A percentile compares a stretch with the other conserved stretches of the same genome.
phyloP scores from a whole-genome alignment of 2,797 vertebrate genomes.

The Manis javanica region DNA sequence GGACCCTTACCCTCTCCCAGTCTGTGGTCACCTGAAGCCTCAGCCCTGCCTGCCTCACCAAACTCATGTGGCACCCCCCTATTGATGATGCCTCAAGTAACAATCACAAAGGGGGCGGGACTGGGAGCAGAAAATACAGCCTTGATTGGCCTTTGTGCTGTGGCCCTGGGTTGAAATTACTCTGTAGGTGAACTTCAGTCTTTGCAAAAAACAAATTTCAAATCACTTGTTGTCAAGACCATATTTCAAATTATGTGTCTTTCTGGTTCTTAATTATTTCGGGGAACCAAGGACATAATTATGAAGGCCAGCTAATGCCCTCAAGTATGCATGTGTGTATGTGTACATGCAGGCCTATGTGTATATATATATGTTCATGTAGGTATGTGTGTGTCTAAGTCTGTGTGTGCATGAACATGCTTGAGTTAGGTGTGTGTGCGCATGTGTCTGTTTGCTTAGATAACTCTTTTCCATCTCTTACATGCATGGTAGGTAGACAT shows the following conservation, averaged over 20 bases:
- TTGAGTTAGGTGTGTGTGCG: neutral
- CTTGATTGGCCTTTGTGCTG: neutral
- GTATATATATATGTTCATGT: too few species aligned
- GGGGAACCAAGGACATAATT: neutral
- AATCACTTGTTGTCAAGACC: neutral
- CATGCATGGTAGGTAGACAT: too few species aligned
- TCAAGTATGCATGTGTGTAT: neutral
- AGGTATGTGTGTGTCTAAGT: neutral
- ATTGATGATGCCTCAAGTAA: neutral
- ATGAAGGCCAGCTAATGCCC: neutral
- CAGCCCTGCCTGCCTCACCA: neutral
- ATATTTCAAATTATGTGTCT: neutral
- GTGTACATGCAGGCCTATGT: neutral
- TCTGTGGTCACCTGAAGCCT: neutral
- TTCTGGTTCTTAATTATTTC: constrained; percentile 43
- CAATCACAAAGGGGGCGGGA: neutral
- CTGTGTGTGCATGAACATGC: neutral
- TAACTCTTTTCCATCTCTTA: too few species aligned
- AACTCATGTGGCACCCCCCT: neutral
- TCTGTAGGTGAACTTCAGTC: neutral
- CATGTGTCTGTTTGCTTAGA: neutral
- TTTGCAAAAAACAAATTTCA: neutral
- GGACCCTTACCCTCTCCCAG: too few species aligned
- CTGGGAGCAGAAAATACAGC: neutral
- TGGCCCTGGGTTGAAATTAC: neutral